Conservation (phyloP, 2,888 invertebrate genomes). For the Apodemia hepburni region DNA sequence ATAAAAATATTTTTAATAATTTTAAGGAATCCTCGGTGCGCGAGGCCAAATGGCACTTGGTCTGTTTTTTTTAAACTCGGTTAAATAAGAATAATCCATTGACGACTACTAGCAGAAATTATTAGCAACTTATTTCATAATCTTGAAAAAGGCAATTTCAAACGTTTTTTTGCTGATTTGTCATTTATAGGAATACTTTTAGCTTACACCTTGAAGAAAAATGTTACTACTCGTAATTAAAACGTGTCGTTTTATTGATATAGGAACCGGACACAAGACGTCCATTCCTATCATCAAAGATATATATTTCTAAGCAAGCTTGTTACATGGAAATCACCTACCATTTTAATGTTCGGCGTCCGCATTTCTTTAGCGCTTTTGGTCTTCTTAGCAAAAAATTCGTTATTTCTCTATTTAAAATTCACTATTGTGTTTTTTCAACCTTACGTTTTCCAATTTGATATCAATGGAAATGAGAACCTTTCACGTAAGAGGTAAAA, state of each 20-base stretch:
- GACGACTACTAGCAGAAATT: not conserved
- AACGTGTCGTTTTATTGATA: not conserved
- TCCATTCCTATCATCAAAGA: not conserved
- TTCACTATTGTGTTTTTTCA: not conserved
- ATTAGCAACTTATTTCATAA: too few relatives aligned
- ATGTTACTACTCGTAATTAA: too few relatives aligned
- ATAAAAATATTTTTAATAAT: too few relatives aligned
- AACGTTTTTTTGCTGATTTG: too few relatives aligned
- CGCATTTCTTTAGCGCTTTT: not conserved
- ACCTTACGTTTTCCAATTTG: slow-evolving; percentile 4
- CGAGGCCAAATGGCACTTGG: too few relatives aligned
- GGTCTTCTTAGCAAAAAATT: not conserved
- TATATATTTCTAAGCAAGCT: not conserved
- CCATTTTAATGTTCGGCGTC: not conserved
- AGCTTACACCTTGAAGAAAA: too few relatives aligned
- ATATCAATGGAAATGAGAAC: slow-evolving; percentile 1
- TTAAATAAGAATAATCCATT: not conserved
- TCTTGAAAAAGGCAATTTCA: too few relatives aligned
- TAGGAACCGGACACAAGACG: not conserved
- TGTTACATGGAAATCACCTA: not conserved
- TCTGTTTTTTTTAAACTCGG: too few relatives aligned
- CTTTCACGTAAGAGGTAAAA: slow-evolving; percentile 12
- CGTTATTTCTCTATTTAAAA: not conserved
- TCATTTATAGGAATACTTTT: too few relatives aligned
- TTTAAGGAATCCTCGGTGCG: too few relatives aligned